Base-by-base conservation (phyloP, 2,888 invertebrate genomes). In the Ormyrus pomaceus region DNA sequence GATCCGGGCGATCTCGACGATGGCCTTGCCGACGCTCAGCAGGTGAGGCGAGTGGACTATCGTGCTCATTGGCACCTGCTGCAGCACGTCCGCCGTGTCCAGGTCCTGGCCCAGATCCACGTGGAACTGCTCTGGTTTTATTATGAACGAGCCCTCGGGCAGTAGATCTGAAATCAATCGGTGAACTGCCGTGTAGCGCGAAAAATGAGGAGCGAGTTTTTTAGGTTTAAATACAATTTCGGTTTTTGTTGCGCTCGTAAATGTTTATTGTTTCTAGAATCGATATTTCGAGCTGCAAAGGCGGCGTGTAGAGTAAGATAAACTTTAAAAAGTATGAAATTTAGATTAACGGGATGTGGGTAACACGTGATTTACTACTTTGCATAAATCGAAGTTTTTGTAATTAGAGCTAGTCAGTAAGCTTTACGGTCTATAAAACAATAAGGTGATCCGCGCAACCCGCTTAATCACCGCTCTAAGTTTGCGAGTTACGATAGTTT, bases 141-240 rank as follows among this genome's bases (percentile, higher is more conserved):
- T 84, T 19, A 88, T 83, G 84, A 87, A 90, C 3, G 90, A 89
- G 56, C 89, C 89, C 6, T 82, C 51, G 8, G 90, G 90, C 5
- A 88, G 48, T 8, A 87, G 53, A 11, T 89, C 90, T 90, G 84
- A 6, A 85, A 84, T 13, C 58, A 6, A 58, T 6, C 13, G 58
- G n/a, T 0, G 10, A 58, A n/a, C n/a, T 58, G 1, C 11, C 0
- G 9, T 6, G 5, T n/a, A 5, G 6, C 58, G 58, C 5, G 6
- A 65, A 34, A 34, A 34, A 34, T 2, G 34, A 4, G 34, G 34
- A 34, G 34, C 34, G 34, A 34, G 34, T 4, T 34, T 2, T 34
- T 34, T 34, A 4, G 1, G 4, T 34, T 34, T 34, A 1, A 34
- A 34, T 34, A 4, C 34, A 4, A 34, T 4, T 34, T 34, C 3